Conservation (phyloP, 1,140 invertebrate species). For the Latrodectus geometricus region DNA sequence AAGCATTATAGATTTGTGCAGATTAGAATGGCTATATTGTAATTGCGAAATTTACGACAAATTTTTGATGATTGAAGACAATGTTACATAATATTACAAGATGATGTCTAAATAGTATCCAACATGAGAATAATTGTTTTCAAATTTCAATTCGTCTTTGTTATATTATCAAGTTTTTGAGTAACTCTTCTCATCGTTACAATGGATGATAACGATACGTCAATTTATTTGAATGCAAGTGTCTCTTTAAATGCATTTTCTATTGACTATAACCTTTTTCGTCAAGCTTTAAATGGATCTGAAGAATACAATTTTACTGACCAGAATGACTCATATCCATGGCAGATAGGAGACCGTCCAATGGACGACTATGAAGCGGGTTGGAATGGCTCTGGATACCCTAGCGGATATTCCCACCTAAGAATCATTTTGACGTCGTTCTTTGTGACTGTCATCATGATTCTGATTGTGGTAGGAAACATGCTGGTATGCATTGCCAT, state of each 20-base stretch:
- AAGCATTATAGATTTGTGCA: no score
- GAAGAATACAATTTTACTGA: constrained; percentile 10
- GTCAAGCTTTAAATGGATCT: constrained; percentile 4
- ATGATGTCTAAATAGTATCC: neutral
- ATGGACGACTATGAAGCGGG: constrained; percentile 1
- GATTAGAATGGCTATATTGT: neutral
- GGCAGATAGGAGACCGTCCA: constrained; percentile 2
- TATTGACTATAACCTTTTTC: constrained; percentile 30
- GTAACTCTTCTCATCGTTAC: neutral
- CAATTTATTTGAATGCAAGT: neutral
- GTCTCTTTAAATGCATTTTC: neutral
- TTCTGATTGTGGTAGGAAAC: constrained; percentile 95
- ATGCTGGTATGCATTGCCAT: constrained; percentile 98
- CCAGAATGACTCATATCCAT: constrained; percentile 7
- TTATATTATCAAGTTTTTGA: neutral
- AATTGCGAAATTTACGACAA: neutral
- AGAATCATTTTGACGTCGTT: constrained; percentile 85
- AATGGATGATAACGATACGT: constrained; percentile 11
- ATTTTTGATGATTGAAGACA: neutral
- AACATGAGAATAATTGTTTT: neutral
- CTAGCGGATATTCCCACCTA: constrained; percentile 59
- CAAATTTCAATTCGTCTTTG: neutral
- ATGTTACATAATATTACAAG: neutral
- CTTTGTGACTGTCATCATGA: constrained; percentile 91
- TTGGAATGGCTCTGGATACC: constrained; percentile 26